Base-by-base conservation (phyloP, 2,888 invertebrate species). In the Ecdyonurus torrentis region DNA sequence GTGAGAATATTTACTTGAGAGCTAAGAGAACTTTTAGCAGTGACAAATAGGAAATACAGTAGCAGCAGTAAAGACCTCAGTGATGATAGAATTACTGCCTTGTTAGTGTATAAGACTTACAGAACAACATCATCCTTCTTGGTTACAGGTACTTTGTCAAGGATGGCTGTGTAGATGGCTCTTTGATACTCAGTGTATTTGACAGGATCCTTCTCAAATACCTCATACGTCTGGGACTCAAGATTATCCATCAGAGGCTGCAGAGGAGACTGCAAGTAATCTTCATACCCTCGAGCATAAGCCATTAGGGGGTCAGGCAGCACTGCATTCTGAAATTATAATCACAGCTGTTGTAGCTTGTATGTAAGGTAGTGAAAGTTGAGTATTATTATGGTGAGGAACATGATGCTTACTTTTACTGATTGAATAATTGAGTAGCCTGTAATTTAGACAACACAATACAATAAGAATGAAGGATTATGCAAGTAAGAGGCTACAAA, bases 171-270 rank as follows among this genome's bases (percentile, higher is more conserved):
- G 65, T 83, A 81, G 61, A 96, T 87, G 3, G 96, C 96, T 65
- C 81, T 80, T 76, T 94, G 87, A 72, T 94, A 94, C 65, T 87
- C 82, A 63, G 85, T 84, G 75, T 99, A 99, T 74, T 99, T 99
- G 1, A 94, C 81, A 15, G 94, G 93, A 79, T 99, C 99, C 72
- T 91, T 91, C 76, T 99, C 99, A 78, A 99, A 99, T 23, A 93
- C 87, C 79, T 97, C 96, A 73, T 99, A 99, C 1, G 97, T 95
- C 70, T 89, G 87, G 15, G 91, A 90, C 74, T 97, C 96, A 64
- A 99, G 80, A 76, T 99, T 94, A 72, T 99, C 97, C 72, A 89
- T 89, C 2, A 99, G 77, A 0, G 99, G 99, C 76, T 99, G 94
- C 61, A 96, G 76, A 2, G 93, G 89, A 69, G 85, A 86, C 76